These are phyloP conservation scores for Hycleus cichorii DNA, from an alignment of 1,140 invertebrate genomes.

Conservation along the genomic window DNA sequence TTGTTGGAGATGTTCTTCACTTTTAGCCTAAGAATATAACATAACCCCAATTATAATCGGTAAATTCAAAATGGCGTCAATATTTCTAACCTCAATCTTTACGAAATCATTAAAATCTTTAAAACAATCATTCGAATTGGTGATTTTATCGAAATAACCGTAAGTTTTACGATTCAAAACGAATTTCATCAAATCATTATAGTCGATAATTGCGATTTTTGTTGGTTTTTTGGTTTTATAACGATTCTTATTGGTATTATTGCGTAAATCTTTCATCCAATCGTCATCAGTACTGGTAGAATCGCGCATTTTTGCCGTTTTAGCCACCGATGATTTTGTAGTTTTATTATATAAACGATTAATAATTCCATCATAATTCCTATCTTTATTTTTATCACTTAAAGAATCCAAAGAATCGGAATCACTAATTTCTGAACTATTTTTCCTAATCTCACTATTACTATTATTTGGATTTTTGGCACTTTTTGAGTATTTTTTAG, in stretches of 20 bases:
- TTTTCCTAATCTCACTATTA: constrained; percentile 38
- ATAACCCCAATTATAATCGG: background rate
- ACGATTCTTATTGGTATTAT: constrained; percentile 8
- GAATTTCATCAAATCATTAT: background rate
- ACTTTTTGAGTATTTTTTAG: constrained; percentile 10
- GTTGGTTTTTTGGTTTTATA: constrained; percentile 3
- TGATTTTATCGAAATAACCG: background rate
- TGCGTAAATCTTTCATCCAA: constrained; percentile 30
- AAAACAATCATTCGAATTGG: background rate
- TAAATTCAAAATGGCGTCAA: background rate
- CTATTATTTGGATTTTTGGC: constrained; percentile 2
- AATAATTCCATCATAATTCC: constrained; percentile 28
- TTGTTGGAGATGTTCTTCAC: constrained; percentile 70
- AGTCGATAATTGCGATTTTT: background rate
- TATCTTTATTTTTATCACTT: constrained; percentile 21
- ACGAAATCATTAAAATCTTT: constrained; percentile 1
- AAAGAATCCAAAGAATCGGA: constrained; percentile 42
- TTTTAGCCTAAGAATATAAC: constrained; percentile 58
- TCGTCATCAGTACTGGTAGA: constrained; percentile 35
- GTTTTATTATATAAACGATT: constrained; percentile 47
- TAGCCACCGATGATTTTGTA: constrained; percentile 51
- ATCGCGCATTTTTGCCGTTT: constrained; percentile 50
- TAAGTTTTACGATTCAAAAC: constrained; percentile 2
- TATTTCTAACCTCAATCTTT: background rate
- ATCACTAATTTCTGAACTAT: constrained; percentile 50